Conservation (phyloP, 2,888 invertebrate genomes). For the Pyrrhia umbra region DNA sequence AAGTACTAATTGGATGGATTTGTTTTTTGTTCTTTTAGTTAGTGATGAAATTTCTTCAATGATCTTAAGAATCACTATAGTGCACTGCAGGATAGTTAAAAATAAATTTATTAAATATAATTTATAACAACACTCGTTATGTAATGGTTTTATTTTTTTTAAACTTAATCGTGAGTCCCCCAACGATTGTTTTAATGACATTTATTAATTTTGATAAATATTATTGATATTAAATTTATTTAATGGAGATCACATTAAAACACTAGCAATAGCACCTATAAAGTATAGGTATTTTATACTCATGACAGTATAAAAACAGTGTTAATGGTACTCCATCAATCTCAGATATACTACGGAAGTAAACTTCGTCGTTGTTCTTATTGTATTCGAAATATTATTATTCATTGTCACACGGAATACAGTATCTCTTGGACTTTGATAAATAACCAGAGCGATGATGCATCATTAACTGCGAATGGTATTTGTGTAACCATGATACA, state of each 20-base stretch:
- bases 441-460: slow-evolving; percentile 33
- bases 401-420: slow-evolving; percentile 36
- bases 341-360: slow-evolving; percentile 30
- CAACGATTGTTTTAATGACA: not conserved
- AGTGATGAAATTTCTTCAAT: not conserved
- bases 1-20: slow-evolving; percentile 31
- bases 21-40: not conserved
- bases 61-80: not conserved
- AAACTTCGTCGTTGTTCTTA: slow-evolving; percentile 8
- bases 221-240: not conserved
- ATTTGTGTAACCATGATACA: no score
- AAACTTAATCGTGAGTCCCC: no score
- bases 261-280: not conserved
- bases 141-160: no score
- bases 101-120: no score
- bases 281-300: not conserved
- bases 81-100: no score
- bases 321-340: slow-evolving; percentile 19
- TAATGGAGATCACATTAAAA: not conserved
- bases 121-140: no score
- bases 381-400: slow-evolving; percentile 34
- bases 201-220: not conserved
- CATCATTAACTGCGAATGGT: slow-evolving; percentile 43
- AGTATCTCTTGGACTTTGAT: slow-evolving; percentile 33
- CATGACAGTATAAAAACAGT: not conserved